Conservation (phyloP, 2,797 vertebrate species). For the Sebastes iracundus region DNA sequence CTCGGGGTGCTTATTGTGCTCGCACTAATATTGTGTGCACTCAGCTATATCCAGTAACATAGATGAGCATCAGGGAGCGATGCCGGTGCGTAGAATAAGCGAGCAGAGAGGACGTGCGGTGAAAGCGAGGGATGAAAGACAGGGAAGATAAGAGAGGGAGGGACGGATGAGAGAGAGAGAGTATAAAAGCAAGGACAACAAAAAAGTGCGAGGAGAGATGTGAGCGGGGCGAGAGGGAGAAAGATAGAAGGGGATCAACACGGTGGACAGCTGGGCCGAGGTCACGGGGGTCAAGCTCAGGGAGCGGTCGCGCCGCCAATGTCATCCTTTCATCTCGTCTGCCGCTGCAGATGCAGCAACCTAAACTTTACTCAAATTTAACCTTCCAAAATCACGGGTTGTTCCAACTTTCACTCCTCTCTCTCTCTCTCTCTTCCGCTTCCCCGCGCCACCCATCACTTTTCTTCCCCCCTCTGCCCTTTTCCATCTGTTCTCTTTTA, state of each 20-base stretch:
- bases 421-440: slow-evolving; percentile 12
- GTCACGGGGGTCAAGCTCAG: slow-evolving; percentile 65
- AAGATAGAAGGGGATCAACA: slow-evolving; percentile 50
- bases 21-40: slow-evolving; percentile 37
- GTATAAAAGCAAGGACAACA: slow-evolving; percentile 57
- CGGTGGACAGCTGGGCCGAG: slow-evolving; percentile 71
- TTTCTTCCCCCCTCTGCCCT: slow-evolving; percentile 51
- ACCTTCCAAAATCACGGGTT: slow-evolving; percentile 65
- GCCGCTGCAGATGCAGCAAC: slow-evolving; percentile 50
- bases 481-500: slow-evolving; percentile 71
- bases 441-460: slow-evolving; percentile 39
- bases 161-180: slow-evolving; percentile 26
- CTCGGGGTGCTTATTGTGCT: slow-evolving; percentile 39
- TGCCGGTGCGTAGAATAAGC: background rate
- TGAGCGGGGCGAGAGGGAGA: slow-evolving; percentile 17
- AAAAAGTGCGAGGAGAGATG: slow-evolving; percentile 50
- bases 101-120: background rate
- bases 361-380: slow-evolving; percentile 63
- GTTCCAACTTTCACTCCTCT: slow-evolving; percentile 59
- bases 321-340: slow-evolving; percentile 72
- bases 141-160: slow-evolving; percentile 25
- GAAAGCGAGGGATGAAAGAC: slow-evolving; percentile 49
- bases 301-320: slow-evolving; percentile 59
- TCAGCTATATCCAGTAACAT: slow-evolving; percentile 47
- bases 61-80: slow-evolving; percentile 39